phyloP scores from a whole-genome alignment of 2,888 invertebrate species.

The Liopterus haemorrhoidalis region DNA sequence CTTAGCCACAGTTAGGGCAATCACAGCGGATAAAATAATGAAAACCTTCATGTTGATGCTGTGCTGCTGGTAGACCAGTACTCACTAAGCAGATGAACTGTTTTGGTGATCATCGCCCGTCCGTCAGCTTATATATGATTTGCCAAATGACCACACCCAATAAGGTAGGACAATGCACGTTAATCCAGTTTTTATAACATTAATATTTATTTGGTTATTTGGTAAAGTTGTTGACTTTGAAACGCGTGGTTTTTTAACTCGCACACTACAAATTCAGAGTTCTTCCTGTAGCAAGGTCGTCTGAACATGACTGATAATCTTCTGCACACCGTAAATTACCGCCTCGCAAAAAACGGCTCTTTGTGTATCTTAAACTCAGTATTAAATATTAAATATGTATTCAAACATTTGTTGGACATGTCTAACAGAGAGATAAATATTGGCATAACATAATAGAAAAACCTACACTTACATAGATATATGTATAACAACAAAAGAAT shows the following conservation, averaged over 20 bases:
- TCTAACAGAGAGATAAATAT: too few species aligned
- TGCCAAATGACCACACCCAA: constrained; percentile 30
- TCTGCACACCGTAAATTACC: too few species aligned
- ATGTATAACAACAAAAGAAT: too few species aligned
- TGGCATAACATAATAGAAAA: too few species aligned
- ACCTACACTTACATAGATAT: too few species aligned
- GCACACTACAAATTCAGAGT: constrained; percentile 15
- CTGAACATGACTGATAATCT: too few species aligned
- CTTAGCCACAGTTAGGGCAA: constrained; percentile 26
- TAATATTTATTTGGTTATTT: constrained; percentile 26
- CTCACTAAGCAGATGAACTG: constrained; percentile 31
- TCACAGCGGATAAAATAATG: constrained; percentile 25
- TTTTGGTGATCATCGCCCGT: constrained; percentile 3
- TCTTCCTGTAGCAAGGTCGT: constrained; percentile 30
- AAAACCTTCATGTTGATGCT: constrained; percentile 27
- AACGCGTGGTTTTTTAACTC: constrained; percentile 25
- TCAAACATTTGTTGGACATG: too few species aligned
- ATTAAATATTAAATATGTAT: too few species aligned
- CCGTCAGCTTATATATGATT: constrained; percentile 27
- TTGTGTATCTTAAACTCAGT: too few species aligned
- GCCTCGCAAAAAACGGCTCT: too few species aligned
- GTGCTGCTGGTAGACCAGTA: constrained; percentile 33
- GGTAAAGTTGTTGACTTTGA: constrained; percentile 33
- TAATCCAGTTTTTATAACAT: constrained; percentile 29
- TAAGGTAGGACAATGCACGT: constrained; percentile 20